These are phyloP conservation scores for Eclectus roratus DNA, from an alignment of 2,113 vertebrate species.

Conservation along the genomic window DNA sequence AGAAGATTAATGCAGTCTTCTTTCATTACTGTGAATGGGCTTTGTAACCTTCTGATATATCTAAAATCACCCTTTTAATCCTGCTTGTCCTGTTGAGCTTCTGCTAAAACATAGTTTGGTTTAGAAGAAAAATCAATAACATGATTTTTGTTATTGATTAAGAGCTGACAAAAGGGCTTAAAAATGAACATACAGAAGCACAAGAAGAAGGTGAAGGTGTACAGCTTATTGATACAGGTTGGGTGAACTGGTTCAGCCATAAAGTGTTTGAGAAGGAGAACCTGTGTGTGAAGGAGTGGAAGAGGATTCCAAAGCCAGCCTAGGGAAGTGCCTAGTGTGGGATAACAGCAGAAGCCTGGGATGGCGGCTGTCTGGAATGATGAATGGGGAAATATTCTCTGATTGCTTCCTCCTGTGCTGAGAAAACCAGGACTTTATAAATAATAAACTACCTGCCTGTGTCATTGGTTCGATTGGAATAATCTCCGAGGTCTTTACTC, in stretches of 20 bases:
- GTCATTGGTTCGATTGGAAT: neutral
- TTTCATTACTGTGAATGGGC: slow-evolving; percentile 57
- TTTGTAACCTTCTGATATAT: slow-evolving; percentile 57
- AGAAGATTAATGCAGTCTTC: slow-evolving; percentile 62
- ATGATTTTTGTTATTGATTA: neutral
- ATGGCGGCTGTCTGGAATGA: neutral
- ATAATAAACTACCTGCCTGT: neutral
- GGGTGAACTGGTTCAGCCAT: neutral
- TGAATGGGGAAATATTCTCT: neutral
- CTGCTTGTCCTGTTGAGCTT: slow-evolving; percentile 42
- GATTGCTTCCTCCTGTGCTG: neutral
- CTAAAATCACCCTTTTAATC: slow-evolving; percentile 63
- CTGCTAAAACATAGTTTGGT: slow-evolving; percentile 33
- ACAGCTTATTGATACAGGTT: neutral
- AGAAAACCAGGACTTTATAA: neutral
- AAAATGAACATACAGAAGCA: neutral
- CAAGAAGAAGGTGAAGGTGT: neutral
- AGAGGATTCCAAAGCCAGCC: neutral
- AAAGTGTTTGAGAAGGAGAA: neutral
- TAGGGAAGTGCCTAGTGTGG: neutral
- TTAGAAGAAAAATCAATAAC: neutral
- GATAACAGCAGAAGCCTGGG: neutral
- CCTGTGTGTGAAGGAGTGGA: neutral
- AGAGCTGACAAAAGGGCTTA: neutral
- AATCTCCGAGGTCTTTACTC: neutral